These are phyloP conservation scores for Microctenopoma lineatum DNA, from an alignment of 2,797 vertebrate species.

Conservation along the genomic window DNA sequence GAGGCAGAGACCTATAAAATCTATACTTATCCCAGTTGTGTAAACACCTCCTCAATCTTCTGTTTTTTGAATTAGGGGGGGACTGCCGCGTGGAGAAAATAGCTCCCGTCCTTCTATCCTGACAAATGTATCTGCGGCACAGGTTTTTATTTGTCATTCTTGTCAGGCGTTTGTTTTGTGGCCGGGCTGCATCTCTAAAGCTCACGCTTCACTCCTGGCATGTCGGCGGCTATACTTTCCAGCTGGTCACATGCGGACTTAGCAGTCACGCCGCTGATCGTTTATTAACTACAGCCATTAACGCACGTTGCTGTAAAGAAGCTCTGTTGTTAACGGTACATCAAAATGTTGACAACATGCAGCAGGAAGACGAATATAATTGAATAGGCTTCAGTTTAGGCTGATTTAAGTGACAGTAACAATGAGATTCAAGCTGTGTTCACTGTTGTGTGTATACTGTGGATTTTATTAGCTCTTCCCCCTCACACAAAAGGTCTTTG, in stretches of 20 bases:
- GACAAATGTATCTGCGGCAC: conserved; percentile 39
- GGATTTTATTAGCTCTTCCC: conserved; percentile 8
- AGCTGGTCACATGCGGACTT: background rate
- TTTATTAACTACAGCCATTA: background rate
- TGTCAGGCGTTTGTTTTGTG: conserved; percentile 13
- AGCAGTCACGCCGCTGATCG: background rate
- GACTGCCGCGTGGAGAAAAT: conserved; percentile 24
- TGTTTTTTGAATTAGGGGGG: conserved; percentile 24
- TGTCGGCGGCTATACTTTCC: too few species aligned
- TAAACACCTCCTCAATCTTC: conserved; percentile 61
- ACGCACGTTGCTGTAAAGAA: background rate
- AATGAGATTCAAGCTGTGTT: background rate
- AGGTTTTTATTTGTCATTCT: conserved; percentile 29
- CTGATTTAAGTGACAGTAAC: conserved; percentile 6
- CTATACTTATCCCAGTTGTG: conserved; percentile 57
- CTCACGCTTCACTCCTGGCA: background rate
- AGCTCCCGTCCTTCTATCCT: conserved; percentile 16
- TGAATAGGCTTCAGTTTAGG: background rate
- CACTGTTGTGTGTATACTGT: conserved; percentile 15
- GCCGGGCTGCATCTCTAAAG: conserved; percentile 1
- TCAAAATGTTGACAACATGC: conserved; percentile 10
- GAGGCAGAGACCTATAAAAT: conserved; percentile 62
- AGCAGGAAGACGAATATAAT: background rate
- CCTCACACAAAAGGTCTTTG: background rate
- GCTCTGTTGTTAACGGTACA: background rate